Evolutionary conservation across 2,113 vertebrate genomes (phyloP), one percentile per base, ranked within the genome.

Genomic region (Anarrhichthys ocellatus): DNA sequence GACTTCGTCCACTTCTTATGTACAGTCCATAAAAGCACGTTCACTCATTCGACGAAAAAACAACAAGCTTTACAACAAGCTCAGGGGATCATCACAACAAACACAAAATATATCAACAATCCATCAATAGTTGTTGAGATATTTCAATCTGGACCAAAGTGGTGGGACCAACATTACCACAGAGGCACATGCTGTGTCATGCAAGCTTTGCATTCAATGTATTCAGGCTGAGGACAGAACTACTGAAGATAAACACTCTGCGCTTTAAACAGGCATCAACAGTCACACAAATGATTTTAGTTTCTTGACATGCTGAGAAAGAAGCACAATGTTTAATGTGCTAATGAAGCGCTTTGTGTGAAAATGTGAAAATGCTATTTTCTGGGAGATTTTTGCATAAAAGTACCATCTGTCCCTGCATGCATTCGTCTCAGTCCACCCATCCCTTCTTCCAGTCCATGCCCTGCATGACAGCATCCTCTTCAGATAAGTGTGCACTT

Each of bases 401-500:
- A 79, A 63, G 48, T 11, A 24, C 52, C 20, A 66, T 58, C 18
- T 78, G 67, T 46, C 48, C 50, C 46, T n/a, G 36, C 50, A 59
- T 44, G 29, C n/a, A 66, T 71, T 32, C 13, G 11, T 74, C 34
- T 76, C 73, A 9, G 64, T 40, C 67, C 61, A 44, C 42, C 74
- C 44, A 18, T 67, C 54, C 22, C 29, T 65, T 38, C 46, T 36
- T 80, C 56, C 52, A 61, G 65, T 38, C 62, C 76, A 24, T 64
- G 73, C 73, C 76, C 66, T 34, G 65, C 73, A 69, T 75, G 82
- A 66, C 72, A 40, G 84, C 11, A 22, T 44, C 67, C 66, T 76
- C 76, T 78, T 84, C 48, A 62, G 22, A 36, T 63, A 50, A 87
- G 82, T 68, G 80, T 15, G 50, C 58, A 63, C 79, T 82, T 83